phyloP scores from a whole-genome alignment of 2,888 invertebrate species.

The Rhaphigaster nebulosa region DNA sequence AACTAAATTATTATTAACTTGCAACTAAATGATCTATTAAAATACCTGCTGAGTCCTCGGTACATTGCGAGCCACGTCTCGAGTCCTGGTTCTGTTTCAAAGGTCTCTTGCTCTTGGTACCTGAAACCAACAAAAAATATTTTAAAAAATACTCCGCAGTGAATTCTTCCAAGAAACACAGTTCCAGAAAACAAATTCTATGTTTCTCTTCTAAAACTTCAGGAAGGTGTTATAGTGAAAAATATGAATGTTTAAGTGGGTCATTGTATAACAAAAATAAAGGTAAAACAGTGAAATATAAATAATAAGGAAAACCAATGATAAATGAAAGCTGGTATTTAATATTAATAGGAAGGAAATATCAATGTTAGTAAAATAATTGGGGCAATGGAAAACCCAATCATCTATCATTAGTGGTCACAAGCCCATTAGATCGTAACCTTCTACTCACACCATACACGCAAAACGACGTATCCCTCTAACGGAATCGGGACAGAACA shows the following conservation, averaged over 20 bases:
- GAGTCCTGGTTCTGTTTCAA: neutral
- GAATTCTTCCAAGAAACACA: too few species aligned
- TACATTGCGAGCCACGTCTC: neutral
- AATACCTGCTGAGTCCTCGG: conserved; percentile 5
- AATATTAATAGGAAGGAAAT: neutral
- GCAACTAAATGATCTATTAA: neutral
- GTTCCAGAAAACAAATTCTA: too few species aligned
- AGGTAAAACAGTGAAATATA: neutral
- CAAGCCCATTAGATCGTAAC: neutral
- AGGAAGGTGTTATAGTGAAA: too few species aligned
- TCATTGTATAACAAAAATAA: neutral
- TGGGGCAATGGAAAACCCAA: neutral
- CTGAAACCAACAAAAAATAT: neutral
- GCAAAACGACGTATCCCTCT: neutral
- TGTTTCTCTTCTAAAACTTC: too few species aligned
- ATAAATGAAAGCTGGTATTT: neutral
- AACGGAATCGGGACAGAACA: neutral
- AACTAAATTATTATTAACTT: neutral
- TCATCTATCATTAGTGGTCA: neutral
- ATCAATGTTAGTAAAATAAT: neutral
- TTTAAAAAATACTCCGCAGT: neutral
- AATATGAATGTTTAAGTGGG: too few species aligned
- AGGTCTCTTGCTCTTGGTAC: neutral
- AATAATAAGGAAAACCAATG: neutral
- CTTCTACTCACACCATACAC: neutral